Base-by-base conservation (phyloP, 2,113 vertebrate species). In the Chaetodon trifascialis region DNA sequence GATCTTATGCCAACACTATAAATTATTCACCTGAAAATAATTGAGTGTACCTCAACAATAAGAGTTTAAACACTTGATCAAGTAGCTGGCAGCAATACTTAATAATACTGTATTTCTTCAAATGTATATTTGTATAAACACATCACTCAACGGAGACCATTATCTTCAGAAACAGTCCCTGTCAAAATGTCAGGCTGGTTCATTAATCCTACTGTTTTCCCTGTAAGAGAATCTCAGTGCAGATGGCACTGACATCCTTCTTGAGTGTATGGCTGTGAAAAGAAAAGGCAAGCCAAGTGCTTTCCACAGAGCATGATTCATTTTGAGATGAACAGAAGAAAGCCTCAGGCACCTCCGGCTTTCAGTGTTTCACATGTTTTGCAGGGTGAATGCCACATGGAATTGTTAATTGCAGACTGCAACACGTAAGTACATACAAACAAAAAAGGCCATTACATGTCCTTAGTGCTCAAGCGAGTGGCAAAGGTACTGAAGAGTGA, bases 231-330 rank as follows among this genome's bases (percentile, higher is more conserved):
- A 69, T 30, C 30, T 58, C 15, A 36, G 4, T 38, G 17, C 47
- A 66, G 4, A 44, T 4, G 10, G 42, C 36, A 11, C 1, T 21
- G n/a, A 69, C 12, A 19, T 76, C 7, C 19, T 36, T 79, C 52
- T 64, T 10, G 0, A 74, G 47, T 7, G 62, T 58, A 17, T 10
- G 16, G 0, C 12, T 36, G 46, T 3, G 12, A 59, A 25, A 44
- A 46, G 30, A 15, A 69, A 74, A 47, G 11, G 5, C 1, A 25
- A 83, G 76, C 54, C 63, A 25, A 76, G 59, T n/a, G 65, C 52
- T 62, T 73, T 83, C 34, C 70, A 12, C 14, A 74, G 54, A 75
- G 73, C 83, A 63, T 76, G 76, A 84, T 54, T 89, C 23, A 77
- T 83, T 71, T 9, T 36, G 15, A 65, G 72, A 81, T 60, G 2